Base-by-base conservation (phyloP, 1,140 invertebrate species). In the Drosophila ogumai region DNA sequence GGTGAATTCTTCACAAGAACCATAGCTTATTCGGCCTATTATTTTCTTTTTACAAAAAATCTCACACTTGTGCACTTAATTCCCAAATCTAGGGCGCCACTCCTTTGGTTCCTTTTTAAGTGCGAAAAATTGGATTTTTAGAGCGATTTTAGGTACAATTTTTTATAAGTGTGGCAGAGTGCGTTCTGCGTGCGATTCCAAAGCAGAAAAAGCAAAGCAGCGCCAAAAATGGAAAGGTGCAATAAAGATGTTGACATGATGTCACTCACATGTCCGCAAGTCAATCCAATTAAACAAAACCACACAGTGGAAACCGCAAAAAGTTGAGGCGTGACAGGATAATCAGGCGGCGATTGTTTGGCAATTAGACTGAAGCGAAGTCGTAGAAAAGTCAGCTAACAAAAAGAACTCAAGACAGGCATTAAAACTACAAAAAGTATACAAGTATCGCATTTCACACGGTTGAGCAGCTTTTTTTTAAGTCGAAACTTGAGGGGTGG, bases 261-360 rank as follows among this genome's bases (percentile, higher is more conserved):
- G 85, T 90, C 84, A 76, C 72, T 88, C 82, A 87, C 28, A 81
- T 81, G 82, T 81, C 65, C 60, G 40, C 59, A 68, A 56, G 75
- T 58, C 73, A 90, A 90, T 90, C 86, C 85, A 90, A 90, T 90
- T 90, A 90, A 66, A 55, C 69, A 79, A 74, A 56, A 47, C 61
- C 50, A 40, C 57, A 50, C 47, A 47, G 36, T 50, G 61, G 86
- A 90, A 90, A 90, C 85, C 85, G 64, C 85, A 90, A 64, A 90
- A 79, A 84, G 84, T 72, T 76, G 67, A 61, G 75, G 58, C 77
- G 59, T 65, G 77, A 81, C 85, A 90, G 85, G 86, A 90, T 90
- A 90, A 90, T 90, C 85, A 90, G 85, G 71, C 81, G 86, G 57
- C 86, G 68, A 90, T 90, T 90, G 85, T 90, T 90, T 79, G 60